Conservation (phyloP, 2,113 vertebrate species). For the Choloepus hoffmanni region DNA sequence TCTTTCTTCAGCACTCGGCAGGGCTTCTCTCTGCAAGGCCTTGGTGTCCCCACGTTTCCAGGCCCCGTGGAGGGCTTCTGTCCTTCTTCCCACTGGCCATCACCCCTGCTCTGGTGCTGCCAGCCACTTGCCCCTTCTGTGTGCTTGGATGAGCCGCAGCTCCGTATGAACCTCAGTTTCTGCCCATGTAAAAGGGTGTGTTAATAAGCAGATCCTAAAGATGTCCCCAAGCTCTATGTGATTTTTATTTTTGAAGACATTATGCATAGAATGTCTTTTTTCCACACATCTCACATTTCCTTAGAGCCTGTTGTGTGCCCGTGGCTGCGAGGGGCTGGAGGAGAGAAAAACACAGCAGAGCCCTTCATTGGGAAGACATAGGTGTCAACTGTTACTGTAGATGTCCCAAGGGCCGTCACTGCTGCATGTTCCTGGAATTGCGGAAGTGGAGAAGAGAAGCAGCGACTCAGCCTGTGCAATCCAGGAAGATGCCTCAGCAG, state of each 20-base stretch:
- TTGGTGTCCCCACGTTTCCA: not conserved
- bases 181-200: not conserved
- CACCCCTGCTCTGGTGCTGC: fast-evolving
- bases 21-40: not conserved
- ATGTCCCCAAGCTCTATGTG: not conserved
- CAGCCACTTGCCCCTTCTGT: too few relatives aligned
- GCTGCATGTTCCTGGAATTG: not conserved
- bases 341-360: not conserved
- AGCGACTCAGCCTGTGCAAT: not conserved
- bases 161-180: not conserved
- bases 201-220: not conserved
- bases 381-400: not conserved
- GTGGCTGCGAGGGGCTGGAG: not conserved
- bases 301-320: not conserved
- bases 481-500: not conserved
- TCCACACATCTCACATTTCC: not conserved
- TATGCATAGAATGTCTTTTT: not conserved
- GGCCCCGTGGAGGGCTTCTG: not conserved
- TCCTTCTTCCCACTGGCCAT: too few relatives aligned
- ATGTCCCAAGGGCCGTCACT: too few relatives aligned
- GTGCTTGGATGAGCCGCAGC: not conserved
- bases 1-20: not conserved
- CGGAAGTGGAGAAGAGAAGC: not conserved
- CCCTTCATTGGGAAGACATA: not conserved
- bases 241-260: not conserved